phyloP scores from a whole-genome alignment of 1,140 invertebrate species.

The Agrilus planipennis region DNA sequence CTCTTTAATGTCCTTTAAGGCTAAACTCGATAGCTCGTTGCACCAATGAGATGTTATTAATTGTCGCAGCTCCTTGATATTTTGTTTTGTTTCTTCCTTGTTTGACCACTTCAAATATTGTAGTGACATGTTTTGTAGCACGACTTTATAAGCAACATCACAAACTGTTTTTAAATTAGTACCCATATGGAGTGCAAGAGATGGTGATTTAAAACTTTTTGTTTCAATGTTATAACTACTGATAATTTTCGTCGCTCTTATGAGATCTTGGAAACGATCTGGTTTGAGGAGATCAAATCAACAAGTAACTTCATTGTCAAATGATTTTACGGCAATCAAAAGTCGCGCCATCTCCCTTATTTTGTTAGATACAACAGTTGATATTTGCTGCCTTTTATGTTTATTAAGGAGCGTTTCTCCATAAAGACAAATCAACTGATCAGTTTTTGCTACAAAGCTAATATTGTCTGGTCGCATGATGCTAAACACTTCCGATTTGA shows the following conservation, averaged over 20 bases:
- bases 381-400: constrained; percentile 8
- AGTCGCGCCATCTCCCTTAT: constrained; percentile 10
- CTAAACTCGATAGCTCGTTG: constrained; percentile 6
- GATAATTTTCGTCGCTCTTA: constrained; percentile 11
- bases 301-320: constrained; percentile 2
- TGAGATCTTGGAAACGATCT: constrained; percentile 6
- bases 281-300: constrained; percentile 10
- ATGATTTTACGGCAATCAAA: constrained; percentile 10
- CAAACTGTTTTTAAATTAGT: constrained; percentile 11
- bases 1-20: constrained; percentile 4
- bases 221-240: constrained; percentile 13
- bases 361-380: constrained; percentile 5
- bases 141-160: constrained; percentile 7
- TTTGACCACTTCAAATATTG: neutral
- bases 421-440: constrained; percentile 6
- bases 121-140: constrained; percentile 3
- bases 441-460: constrained; percentile 2
- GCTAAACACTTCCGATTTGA: constrained; percentile 4
- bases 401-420: constrained; percentile 5
- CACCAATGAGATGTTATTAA: constrained; percentile 8
- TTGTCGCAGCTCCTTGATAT: constrained; percentile 5
- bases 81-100: neutral
- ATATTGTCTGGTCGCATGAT: constrained; percentile 4
- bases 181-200: constrained; percentile 13
- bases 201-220: constrained; percentile 13